phyloP scores from a whole-genome alignment of 1,140 invertebrate genomes.

The Apis laboriosa region DNA sequence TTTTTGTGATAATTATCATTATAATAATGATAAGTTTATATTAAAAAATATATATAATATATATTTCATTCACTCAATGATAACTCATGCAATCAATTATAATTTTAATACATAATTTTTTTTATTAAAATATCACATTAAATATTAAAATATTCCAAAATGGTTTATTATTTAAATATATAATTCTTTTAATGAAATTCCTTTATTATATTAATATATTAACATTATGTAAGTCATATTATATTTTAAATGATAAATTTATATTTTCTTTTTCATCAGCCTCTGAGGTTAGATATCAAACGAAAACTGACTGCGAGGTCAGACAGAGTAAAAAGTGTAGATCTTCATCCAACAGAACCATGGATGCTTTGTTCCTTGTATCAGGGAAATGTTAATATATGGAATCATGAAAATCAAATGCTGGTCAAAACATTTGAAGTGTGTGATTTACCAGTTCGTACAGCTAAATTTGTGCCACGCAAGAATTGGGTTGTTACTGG shows the following conservation, averaged over 20 bases:
- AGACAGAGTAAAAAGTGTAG: slow-evolving; percentile 98
- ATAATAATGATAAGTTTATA: not conserved
- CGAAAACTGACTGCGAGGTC: slow-evolving; percentile 97
- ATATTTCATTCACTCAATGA: not conserved
- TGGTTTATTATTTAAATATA: not conserved
- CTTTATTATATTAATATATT: no score
- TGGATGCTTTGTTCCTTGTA: slow-evolving; percentile 99
- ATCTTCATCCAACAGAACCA: slow-evolving; percentile 97
- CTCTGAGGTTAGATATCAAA: slow-evolving; percentile 98
- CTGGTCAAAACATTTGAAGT: slow-evolving; percentile 97
- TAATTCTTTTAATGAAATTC: not conserved
- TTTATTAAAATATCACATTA: no score
- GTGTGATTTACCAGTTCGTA: slow-evolving; percentile 97
- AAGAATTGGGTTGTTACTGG: slow-evolving; percentile 99
- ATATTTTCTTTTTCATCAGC: slow-evolving; percentile 81
- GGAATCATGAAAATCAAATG: slow-evolving; percentile 98
- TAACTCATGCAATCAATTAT: no score
- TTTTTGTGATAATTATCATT: no score
- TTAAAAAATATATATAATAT: not conserved
- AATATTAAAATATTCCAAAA: not conserved
- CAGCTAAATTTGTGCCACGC: slow-evolving; percentile 96
- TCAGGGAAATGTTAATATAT: slow-evolving; percentile 99
- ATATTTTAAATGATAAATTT: not conserved
- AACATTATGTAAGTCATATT: not conserved
- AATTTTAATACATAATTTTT: not conserved